Evolutionary conservation across 1,140 invertebrate genomes (phyloP).

Genomic region (Trichogramma pretiosum): DNA sequence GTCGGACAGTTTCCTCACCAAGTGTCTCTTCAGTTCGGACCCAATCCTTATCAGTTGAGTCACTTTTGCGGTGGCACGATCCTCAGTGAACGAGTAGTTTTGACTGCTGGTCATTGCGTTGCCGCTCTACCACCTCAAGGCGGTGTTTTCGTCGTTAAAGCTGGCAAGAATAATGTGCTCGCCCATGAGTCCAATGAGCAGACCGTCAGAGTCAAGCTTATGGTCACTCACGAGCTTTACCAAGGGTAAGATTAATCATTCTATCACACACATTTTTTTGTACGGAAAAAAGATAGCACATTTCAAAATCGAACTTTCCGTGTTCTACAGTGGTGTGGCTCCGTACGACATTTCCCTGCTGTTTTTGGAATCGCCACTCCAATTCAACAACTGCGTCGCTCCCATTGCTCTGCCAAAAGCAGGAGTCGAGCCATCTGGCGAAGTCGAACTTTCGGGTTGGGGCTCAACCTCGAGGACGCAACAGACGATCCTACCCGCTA

Average conservation of each 20-base stretch:
- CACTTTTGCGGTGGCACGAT: slow-evolving; percentile 12
- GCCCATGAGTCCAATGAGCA: slow-evolving; percentile 40
- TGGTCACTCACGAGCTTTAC: slow-evolving; percentile 44
- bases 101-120: slow-evolving; percentile 11
- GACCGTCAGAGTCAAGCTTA: slow-evolving; percentile 28
- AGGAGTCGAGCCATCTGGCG: slow-evolving; percentile 17
- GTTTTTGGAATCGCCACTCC: slow-evolving; percentile 38
- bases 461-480: slow-evolving; percentile 31
- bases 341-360: slow-evolving; percentile 57
- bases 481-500: slow-evolving; percentile 13
- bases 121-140: slow-evolving; percentile 1
- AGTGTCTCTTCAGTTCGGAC: slow-evolving; percentile 28
- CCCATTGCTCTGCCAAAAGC: slow-evolving; percentile 41
- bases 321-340: slow-evolving; percentile 36
- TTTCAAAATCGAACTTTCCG: too few species aligned
- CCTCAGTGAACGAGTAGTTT: background rate
- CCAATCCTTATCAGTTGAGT: background rate
- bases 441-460: slow-evolving; percentile 44
- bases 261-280: too few species aligned
- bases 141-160: slow-evolving; percentile 22
- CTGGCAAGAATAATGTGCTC: slow-evolving; percentile 30
- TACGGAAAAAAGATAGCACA: background rate
- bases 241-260: slow-evolving; percentile 36
- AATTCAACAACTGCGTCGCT: slow-evolving; percentile 43
- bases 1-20: slow-evolving; percentile 37